These are phyloP conservation scores for Pluvialis apricaria DNA, from an alignment of 2,113 vertebrate genomes.

Conservation along the genomic window DNA sequence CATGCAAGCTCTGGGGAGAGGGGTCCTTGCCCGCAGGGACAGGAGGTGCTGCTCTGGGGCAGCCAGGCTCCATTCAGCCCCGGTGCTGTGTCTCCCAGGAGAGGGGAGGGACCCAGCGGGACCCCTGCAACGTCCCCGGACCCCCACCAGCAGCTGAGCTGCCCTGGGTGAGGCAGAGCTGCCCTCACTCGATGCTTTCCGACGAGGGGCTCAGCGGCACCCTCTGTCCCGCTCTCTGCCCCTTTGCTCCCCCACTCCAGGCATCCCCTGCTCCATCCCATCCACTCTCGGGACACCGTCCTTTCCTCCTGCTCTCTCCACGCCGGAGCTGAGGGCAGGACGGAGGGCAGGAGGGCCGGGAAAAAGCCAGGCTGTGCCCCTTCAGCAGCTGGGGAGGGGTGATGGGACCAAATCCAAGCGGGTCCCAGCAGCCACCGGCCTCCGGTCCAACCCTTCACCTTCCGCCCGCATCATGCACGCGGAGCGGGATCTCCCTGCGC, in stretches of 20 bases:
- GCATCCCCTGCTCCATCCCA: neutral
- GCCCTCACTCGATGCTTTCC: neutral
- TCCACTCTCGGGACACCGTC: no score
- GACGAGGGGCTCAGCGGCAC: neutral
- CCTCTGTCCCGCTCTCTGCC: neutral
- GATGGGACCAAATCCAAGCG: rapidly evolving
- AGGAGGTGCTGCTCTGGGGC: neutral
- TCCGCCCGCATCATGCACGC: rapidly evolving
- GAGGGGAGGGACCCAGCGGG: neutral
- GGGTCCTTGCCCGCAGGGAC: neutral
- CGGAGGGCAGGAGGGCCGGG: rapidly evolving
- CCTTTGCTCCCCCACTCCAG: no score
- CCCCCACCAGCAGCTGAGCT: neutral
- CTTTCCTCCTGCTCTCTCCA: neutral
- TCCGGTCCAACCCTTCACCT: neutral
- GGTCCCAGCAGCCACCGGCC: neutral
- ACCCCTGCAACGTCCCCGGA: neutral
- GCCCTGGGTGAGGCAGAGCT: neutral
- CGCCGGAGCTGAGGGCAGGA: neutral
- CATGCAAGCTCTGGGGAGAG: neutral
- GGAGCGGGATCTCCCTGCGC: neutral
- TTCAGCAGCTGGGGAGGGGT: neutral
- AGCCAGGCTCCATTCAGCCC: neutral
- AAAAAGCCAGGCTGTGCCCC: neutral
- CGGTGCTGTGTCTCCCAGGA: neutral